These are phyloP conservation scores for Sinocyclocheilus anshuiensis DNA, from an alignment of 2,113 vertebrate genomes.

Conservation along the genomic window DNA sequence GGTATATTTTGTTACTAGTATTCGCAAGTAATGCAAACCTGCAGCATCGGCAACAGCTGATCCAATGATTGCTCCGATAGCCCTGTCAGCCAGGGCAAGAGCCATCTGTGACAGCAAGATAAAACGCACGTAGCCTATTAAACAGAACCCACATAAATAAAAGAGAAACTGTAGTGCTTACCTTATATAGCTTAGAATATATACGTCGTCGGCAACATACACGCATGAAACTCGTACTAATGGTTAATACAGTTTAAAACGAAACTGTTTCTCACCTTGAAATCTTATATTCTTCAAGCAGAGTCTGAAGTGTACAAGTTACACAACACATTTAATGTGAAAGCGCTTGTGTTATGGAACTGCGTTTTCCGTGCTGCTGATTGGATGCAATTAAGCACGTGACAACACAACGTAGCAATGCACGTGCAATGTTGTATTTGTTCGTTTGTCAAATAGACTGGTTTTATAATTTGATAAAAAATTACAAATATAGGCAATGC, in stretches of 20 bases:
- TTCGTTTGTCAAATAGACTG: background rate
- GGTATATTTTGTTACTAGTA: background rate
- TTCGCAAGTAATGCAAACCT: slow-evolving; percentile 59
- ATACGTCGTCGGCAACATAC: background rate
- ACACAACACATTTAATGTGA: background rate
- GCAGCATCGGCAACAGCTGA: slow-evolving; percentile 76
- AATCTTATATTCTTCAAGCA: background rate
- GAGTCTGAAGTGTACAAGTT: background rate
- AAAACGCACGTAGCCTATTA: background rate
- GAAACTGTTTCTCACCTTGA: background rate
- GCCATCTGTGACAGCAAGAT: slow-evolving; percentile 65
- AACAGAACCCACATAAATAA: background rate
- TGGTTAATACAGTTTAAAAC: background rate
- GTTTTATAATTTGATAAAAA: background rate
- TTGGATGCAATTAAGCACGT: slow-evolving; percentile 25
- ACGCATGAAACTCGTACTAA: background rate
- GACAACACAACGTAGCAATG: background rate
- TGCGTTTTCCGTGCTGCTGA: background rate
- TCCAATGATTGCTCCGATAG: slow-evolving; percentile 73
- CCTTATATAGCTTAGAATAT: background rate
- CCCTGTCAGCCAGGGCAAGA: slow-evolving; percentile 66
- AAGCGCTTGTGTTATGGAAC: slow-evolving; percentile 24
- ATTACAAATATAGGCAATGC: background rate
- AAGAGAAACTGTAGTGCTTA: background rate
- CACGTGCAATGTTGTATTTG: background rate